Evolutionary conservation across 92 coral and sea anemone species (phyloP), one percentile per base, ranked within the genome.

Genomic region (Phymanthus crucifer): DNA sequence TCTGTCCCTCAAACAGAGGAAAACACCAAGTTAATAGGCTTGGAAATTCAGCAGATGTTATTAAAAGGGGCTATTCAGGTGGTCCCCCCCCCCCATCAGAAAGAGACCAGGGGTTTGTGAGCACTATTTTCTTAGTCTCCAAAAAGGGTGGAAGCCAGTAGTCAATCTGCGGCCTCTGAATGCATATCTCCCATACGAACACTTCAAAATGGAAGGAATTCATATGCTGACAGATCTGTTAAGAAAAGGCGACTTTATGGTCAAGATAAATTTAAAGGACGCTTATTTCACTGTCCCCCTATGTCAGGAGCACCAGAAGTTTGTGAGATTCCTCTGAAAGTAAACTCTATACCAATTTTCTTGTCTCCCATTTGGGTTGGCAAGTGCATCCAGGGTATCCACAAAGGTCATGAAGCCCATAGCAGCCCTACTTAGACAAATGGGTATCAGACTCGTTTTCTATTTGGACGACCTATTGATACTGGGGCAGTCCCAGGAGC

Each of bases 121-220:
- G 90, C 72, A 61, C 82, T 54, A 72, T 89, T 34, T 78, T 83
- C 79, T 65, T 80, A 31, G 88, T 78, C 65, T 86, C 90, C 80
- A 69, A 86, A 86, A 90, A 90, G 70, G 86, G 93, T 57, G 90
- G 84, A 56, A 90, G 85, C 58, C 86, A 69, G 85, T 82, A 45
- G 74, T 87, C 56, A 86, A 86, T 40, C 86, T 89, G 65, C 48
- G 77, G 54, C 72, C 79, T 45, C 86, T 83, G 57, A 78, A 84
- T 80, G 86, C 73, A 56, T 88, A 58, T 66, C 50, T 75, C 61
- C 81, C 76, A 45, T 83, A 86, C 89, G 47, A 86, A 74, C 89
- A 90, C 57, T 90, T 90, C 94, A 90, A 90, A 40, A 90, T 90
- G 87, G 86, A 86, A 66, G 88, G 86, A 57, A 85, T 89, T 36